Evolutionary conservation across 1,140 invertebrate species (phyloP), one percentile per base, ranked within the genome.

Genomic region (Cotesia vestalis): DNA sequence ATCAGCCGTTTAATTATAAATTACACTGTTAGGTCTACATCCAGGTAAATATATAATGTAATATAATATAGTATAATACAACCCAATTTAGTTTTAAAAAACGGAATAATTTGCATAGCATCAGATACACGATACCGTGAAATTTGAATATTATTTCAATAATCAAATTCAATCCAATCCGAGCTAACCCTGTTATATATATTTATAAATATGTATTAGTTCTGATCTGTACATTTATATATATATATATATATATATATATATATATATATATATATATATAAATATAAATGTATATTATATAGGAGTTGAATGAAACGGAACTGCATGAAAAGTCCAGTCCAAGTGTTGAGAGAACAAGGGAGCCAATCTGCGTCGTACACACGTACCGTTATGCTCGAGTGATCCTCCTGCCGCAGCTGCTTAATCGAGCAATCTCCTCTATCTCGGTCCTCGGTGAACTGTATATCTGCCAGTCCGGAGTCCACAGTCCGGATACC

Each of bases 371-470:
- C 62, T 55, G 53, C 53, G 62, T 72, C 34, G 62, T 72, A 64
- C 73, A 78, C 77, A 77, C 74, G 75, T 72, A 77, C 75, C 75
- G 79, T 80, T 80, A 78, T 77, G 73, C 76, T 74, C 78, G 77
- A 79, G 74, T 71, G 72, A 79, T 72, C 62, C 75, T 75, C 71
- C 73, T 77, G 75, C 74, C 75, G 76, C 77, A 77, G 75, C 70
- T 72, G 70, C 75, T 79, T 81, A 81, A 81, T 79, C 79, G 78
- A 79, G 69, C 79, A 76, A 81, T 78, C 78, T 72, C 52, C 27
- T 27, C 27, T 27, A 27, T 27, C 27, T 27, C 27, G 27, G 1
- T 27, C 27, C 11, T 40, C 52, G 14, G 36, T 40, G 38, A 59
- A 53, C 63, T 67, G 66, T 80, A 77, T 75, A 79, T 78, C 76